Conservation (phyloP, 2,797 vertebrate species). For the Tinamus major region DNA sequence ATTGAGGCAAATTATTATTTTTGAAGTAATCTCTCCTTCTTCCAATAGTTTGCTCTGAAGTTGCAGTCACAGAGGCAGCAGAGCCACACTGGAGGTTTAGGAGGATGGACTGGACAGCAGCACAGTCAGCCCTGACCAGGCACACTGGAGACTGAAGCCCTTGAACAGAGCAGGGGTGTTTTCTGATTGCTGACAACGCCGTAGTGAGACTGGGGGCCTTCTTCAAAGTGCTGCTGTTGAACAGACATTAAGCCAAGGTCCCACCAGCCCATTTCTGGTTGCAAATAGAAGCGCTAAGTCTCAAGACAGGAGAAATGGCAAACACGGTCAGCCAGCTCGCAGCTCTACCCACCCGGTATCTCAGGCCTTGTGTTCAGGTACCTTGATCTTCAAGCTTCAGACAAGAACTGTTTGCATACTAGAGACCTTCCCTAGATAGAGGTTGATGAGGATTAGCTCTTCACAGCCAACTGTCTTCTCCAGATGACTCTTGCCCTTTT, state of each 20-base stretch:
- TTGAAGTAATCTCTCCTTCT: not conserved
- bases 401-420: not conserved
- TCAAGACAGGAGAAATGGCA: not conserved
- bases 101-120: not conserved
- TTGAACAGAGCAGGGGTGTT: not conserved
- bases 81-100: accelerated
- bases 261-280: not conserved
- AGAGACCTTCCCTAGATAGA: not conserved
- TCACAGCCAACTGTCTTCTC: not conserved
- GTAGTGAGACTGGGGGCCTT: not conserved
- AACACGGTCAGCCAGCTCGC: not conserved
- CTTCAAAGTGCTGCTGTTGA: not conserved
- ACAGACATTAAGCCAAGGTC: not conserved
- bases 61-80: not conserved
- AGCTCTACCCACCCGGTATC: not conserved
- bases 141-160: not conserved
- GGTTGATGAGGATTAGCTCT: not conserved
- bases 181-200: not conserved
- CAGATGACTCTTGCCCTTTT: not conserved
- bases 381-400: slow-evolving; percentile 46
- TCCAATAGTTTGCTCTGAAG: not conserved
- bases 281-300: not conserved
- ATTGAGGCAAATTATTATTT: not conserved
- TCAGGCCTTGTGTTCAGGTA: slow-evolving; percentile 57
- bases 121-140: not conserved